Evolutionary conservation across 2,888 invertebrate species (phyloP), one percentile per base, ranked within the genome.

Genomic region (Trichacis sp.): DNA sequence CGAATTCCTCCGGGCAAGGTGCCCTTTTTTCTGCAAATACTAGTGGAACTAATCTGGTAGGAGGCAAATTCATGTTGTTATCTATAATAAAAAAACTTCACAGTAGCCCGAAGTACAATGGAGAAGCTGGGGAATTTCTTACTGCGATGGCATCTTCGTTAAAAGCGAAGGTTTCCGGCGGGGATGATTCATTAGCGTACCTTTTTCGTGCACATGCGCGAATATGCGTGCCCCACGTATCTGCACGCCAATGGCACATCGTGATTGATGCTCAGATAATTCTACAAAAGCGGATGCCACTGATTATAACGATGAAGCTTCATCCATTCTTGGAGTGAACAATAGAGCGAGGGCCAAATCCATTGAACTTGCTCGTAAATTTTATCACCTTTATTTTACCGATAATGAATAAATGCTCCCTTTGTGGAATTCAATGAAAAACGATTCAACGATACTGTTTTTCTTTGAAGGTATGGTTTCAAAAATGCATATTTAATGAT

Each of bases 121-220:
- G 33, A 49, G 33, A 51, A 24, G 30, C 33, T 8, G 59, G 51
- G 18, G 24, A 64, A 55, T 64, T 64, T 68, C 64, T 64, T 62
- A 49, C 47, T 18, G 53, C 58, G 64, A 62, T 64, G 62, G 62
- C 58, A 68, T 68, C 61, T 61, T 68, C 68, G 58, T 65, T 62
- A 62, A 61, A 56, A 64, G 62, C 62, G 33, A 50, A 19, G 56
- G 62, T 51, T 68, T 64, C 56, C 62, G 53, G 56, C 62, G 52
- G 60, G 65, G 53, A 65, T 65, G 65, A 60, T 65, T 65, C 65
- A 65, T 65, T 65, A 60, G 52, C 48, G 58, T 58, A 43, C 51
- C 58, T 55, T 46, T 53, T 57, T 51, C 58, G 54, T 47, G 59
- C 59, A 58, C 55, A 64, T 58, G 54, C 59, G 64, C 64, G 48